These are phyloP conservation scores for Drosophila suzukii DNA, from an alignment of 1,140 invertebrate genomes.

Conservation along the genomic window DNA sequence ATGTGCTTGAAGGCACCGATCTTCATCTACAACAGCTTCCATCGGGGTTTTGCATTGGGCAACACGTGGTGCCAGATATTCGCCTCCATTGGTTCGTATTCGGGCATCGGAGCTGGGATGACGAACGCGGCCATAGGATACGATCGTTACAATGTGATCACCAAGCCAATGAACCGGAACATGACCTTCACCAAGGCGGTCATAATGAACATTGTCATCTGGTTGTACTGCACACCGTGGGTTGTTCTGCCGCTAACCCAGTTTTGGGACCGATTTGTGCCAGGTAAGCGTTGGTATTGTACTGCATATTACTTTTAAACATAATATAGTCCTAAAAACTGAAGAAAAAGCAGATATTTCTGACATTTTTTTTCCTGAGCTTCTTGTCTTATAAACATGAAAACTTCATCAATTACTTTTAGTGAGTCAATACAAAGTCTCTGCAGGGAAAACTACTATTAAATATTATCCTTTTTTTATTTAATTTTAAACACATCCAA, in stretches of 20 bases:
- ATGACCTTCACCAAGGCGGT: conserved; percentile 90
- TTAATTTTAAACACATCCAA: too few species aligned
- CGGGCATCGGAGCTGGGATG: conserved; percentile 91
- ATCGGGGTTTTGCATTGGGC: conserved; percentile 90
- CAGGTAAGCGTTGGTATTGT: conserved; percentile 84
- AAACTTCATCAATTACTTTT: too few species aligned
- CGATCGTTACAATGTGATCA: conserved; percentile 89
- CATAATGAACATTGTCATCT: conserved; percentile 89
- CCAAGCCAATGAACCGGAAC: conserved; percentile 92
- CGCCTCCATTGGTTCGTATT: conserved; percentile 90
- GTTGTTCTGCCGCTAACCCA: conserved; percentile 90
- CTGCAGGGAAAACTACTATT: too few species aligned
- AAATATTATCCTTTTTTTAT: too few species aligned
- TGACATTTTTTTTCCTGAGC: too few species aligned
- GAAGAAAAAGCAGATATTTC: too few species aligned
- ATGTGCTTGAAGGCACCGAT: conserved; percentile 95
- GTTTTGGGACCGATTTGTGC: conserved; percentile 93
- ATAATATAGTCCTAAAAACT: too few species aligned
- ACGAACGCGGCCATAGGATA: conserved; percentile 87
- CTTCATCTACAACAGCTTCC: conserved; percentile 94
- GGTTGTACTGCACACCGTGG: conserved; percentile 92
- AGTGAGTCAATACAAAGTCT: too few species aligned
- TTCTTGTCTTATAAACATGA: too few species aligned
- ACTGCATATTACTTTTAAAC: too few species aligned
- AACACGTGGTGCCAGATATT: conserved; percentile 91